Evolutionary conservation across 2,797 vertebrate species (phyloP).

Genomic region (Melanotaenia nigrans): DNA sequence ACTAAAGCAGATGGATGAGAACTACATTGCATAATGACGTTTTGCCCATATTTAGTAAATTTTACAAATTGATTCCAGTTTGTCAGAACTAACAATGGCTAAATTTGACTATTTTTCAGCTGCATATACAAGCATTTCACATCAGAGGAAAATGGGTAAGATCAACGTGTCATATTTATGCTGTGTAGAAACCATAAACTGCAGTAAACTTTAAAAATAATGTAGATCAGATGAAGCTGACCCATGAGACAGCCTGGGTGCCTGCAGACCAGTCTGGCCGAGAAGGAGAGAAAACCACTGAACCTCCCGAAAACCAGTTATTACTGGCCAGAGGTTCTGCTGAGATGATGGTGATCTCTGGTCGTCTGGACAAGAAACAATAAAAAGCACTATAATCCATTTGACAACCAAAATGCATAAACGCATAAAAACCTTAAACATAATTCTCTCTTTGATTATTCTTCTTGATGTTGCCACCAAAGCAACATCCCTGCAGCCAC

Average conservation of each 20-base stretch:
- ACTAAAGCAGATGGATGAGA: neutral
- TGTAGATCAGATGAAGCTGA: conserved; percentile 51
- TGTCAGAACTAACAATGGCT: neutral
- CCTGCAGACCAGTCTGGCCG: conserved; percentile 84
- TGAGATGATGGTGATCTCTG: conserved; percentile 93
- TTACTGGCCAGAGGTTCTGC: conserved; percentile 87
- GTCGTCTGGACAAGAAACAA: conserved; percentile 81
- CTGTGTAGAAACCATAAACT: neutral
- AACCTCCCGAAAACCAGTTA: conserved; percentile 85
- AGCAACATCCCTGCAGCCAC: neutral
- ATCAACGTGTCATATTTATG: neutral
- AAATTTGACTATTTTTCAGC: neutral
- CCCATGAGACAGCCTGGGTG: conserved; percentile 84
- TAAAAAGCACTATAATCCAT: neutral
- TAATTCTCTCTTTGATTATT: neutral
- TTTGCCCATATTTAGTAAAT: neutral
- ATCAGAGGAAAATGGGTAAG: neutral
- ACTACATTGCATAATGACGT: neutral
- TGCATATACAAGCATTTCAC: neutral
- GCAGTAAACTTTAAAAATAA: neutral
- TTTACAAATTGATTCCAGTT: neutral
- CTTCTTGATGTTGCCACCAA: neutral
- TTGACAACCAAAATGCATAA: neutral
- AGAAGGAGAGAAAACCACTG: conserved; percentile 75
- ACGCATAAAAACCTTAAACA: neutral